Percentiles rank a stretch among this genome's conserved stretches.
Conservation (phyloP, 2,888 invertebrate genomes). For the Atethmia centrago region DNA sequence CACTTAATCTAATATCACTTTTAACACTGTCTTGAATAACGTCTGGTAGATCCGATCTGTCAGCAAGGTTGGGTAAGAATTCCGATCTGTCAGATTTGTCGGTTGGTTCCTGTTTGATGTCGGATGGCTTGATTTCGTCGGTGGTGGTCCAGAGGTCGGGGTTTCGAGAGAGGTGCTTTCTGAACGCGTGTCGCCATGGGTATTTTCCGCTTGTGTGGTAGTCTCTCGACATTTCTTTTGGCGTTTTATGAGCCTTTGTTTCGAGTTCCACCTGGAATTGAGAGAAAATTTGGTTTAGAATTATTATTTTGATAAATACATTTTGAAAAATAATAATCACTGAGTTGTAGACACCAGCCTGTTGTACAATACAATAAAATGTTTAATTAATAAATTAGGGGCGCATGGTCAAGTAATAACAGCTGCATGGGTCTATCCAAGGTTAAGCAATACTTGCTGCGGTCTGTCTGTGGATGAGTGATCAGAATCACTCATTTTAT, state of each 20-base stretch:
- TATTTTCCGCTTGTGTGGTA: constrained; percentile 85
- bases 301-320: too few relatives aligned
- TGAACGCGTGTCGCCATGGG: constrained; percentile 85
- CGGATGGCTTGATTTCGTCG: constrained; percentile 55
- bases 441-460: too few relatives aligned
- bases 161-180: constrained; percentile 79
- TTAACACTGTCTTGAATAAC: constrained; percentile 75
- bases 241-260: constrained; percentile 82
- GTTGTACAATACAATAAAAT: too few relatives aligned
- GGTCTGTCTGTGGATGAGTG: too few relatives aligned
- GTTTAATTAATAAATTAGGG: too few relatives aligned
- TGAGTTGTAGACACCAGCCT: too few relatives aligned
- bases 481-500: too few relatives aligned
- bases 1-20: constrained; percentile 83
- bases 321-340: too few relatives aligned
- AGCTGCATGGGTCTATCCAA: too few relatives aligned
- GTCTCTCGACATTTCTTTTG: constrained; percentile 83
- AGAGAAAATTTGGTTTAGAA: not conserved
- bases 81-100: constrained; percentile 46
- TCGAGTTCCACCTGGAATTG: constrained; percentile 81
- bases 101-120: constrained; percentile 60
- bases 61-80: constrained; percentile 34
- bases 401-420: too few relatives aligned
- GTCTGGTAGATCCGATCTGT: constrained; percentile 56
- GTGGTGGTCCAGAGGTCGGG: constrained; percentile 77